Conservation (phyloP, 2,888 invertebrate species). For the Serripes groenlandicus region DNA sequence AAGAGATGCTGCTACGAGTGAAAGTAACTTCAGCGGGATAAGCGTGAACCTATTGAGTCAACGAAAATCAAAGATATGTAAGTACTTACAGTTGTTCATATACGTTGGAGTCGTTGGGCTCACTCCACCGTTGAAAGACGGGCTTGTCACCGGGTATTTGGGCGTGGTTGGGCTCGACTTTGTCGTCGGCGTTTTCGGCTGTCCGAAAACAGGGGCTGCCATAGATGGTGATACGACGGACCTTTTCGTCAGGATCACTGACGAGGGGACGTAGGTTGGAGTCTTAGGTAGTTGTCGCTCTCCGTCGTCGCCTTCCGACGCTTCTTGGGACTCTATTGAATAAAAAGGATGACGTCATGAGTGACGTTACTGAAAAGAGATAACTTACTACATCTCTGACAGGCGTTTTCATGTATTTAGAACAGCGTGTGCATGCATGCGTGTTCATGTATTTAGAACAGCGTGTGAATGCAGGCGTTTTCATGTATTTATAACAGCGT, state of each 20-base stretch:
- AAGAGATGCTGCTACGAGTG: too few species aligned
- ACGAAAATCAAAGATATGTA: too few species aligned
- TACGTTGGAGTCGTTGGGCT: conserved; percentile 19
- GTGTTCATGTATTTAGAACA: too few species aligned
- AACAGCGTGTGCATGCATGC: too few species aligned
- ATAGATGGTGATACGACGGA: conserved; percentile 54
- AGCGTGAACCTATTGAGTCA: too few species aligned
- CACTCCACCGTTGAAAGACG: neutral
- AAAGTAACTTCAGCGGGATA: too few species aligned
- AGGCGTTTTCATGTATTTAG: too few species aligned
- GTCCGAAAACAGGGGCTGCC: conserved; percentile 30
- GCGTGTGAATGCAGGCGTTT: too few species aligned
- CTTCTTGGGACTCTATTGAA: conserved; percentile 47
- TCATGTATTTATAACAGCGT: too few species aligned
- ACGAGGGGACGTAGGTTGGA: neutral
- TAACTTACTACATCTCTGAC: too few species aligned
- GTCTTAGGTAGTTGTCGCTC: conserved; percentile 58
- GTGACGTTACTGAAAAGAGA: too few species aligned
- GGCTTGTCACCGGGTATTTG: neutral
- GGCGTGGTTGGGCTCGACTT: conserved; percentile 5
- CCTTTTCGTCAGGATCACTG: conserved; percentile 25
- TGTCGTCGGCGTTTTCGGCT: conserved; percentile 16
- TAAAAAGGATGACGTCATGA: too few species aligned
- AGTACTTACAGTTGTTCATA: conserved; percentile 55
- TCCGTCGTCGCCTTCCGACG: conserved; percentile 21